Evolutionary conservation across 2,888 invertebrate species (phyloP).

Genomic region (Trissoscelio sp.): DNA sequence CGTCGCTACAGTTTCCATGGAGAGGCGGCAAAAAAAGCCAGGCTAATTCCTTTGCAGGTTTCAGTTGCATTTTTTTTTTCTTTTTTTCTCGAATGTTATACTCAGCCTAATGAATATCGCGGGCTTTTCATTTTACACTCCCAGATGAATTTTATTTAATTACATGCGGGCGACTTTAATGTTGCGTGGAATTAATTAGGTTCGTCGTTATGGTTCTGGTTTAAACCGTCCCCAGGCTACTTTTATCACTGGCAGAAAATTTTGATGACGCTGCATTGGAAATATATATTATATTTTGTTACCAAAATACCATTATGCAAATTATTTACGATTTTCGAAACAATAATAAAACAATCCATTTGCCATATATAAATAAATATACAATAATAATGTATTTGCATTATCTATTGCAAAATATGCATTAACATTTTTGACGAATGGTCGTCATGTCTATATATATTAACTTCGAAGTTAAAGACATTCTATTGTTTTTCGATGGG

Average conservation of each 20-base stretch:
- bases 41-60: constrained; percentile 35
- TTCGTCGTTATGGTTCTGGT: constrained; percentile 1
- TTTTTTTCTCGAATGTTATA: constrained; percentile 32
- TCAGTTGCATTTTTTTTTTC: constrained; percentile 2
- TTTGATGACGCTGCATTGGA: background rate
- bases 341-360: background rate
- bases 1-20: constrained; percentile 47
- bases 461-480: constrained; percentile 1
- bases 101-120: constrained; percentile 51
- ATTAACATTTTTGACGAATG: no score
- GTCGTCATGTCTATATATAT: no score
- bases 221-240: constrained; percentile 10
- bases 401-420: no score
- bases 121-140: constrained; percentile 22
- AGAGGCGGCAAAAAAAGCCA: constrained; percentile 31
- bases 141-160: constrained; percentile 49
- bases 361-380: no score
- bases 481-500: constrained; percentile 47
- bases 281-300: no score
- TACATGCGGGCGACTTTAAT: constrained; percentile 37
- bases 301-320: no score
- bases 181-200: constrained; percentile 53
- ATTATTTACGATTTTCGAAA: no score
- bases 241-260: background rate
- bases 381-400: no score